Evolutionary conservation across 2,797 vertebrate species (phyloP), one percentile per base, ranked within the genome.

Genomic region (Hyperoplus lanceolatus): DNA sequence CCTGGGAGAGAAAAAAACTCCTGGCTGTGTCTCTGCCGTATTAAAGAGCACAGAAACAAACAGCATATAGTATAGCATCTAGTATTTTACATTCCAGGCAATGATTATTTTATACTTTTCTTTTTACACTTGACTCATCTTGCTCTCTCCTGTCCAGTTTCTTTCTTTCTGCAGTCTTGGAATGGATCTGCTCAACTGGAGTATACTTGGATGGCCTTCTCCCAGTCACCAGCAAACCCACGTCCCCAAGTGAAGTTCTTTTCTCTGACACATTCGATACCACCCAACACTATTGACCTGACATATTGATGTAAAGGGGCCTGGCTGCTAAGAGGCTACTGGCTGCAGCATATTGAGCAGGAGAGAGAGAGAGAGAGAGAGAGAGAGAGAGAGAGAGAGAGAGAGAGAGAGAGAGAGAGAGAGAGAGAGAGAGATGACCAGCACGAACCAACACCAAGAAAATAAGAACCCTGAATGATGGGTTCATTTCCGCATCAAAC

Each of bases 231-330:
- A 64, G 60, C 65, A 70, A 54, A 61, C 64, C 66, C 71, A 77
- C 86, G 80, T 79, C 70, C 73, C 69, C 6, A 36, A 81, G 70
- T 82, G 72, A 76, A 91, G 82, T 84, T 87, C 82, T 91, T 92
- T 91, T 88, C 90, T 85, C 82, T 88, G 87, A 91, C 87, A 82
- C 87, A 88, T 90, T 93, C 91, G 90, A 91, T 93, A 94, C 72
- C 87, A 82, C 87, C 85, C 84, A 82, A 86, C 83, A 79, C 83
- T 87, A 93, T 90, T 93, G 93, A 94, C 85, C 89, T 92, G 91
- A 92, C 87, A 87, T 93, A 93, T 94, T 85, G 93, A 94, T 70
- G 88, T 77, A 62, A 71, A 78, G 77, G 71, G 70, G 70, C 73
- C 77, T 51, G 87, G 86, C 88, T 86, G 91, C 83, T 89, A 87